Evolutionary conservation across 2,113 vertebrate genomes (phyloP), one percentile per base, ranked within the genome.

Genomic region (Xiphias gladius): DNA sequence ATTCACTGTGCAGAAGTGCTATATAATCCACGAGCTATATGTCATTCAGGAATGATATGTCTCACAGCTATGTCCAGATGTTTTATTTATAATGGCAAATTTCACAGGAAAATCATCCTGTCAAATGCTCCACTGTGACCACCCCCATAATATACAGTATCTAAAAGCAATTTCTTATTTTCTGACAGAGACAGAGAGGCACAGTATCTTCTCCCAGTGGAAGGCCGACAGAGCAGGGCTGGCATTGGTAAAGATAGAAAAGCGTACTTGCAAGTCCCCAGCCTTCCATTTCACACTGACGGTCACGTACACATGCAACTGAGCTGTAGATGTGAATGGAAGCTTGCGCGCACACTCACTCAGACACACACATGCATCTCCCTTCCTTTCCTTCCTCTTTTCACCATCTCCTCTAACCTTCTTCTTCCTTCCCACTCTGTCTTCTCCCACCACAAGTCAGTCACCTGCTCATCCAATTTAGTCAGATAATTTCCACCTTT

Each of bases 391-490:
- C 48, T 35, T 24, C 73, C 50, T 73, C 37, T 37, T 43, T 37
- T n/a, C 68, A 24, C 35, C 63, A 20, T 48, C 64, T 64, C 71
- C 55, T 77, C 63, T 43, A 57, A n/a, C 73, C 39, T 13, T 35
- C 52, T n/a, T n/a, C 30, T 28, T 32, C 54, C 8, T 48, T 61
- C 67, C 52, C 22, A 7, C 73, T 43, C 73, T 28, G 58, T 83
- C 82, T 81, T 62, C 83, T 50, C 58, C 68, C 57, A 43, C 55
- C 73, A 79, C 52, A 64, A 87, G 90, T 91, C 88, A 83, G 84
- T 85, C 90, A 86, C 89, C 91, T 88, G 91, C 86, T 94, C 89
- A 58, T 88, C 73, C 85, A 83, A 77, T 85, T 86, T 59, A 75
- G 8, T 70, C 64, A 58, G 65, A 84, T 79, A 69, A 70, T 88